Base-by-base conservation (phyloP, 2,113 vertebrate genomes). In the Psittacula cyanocephala region DNA sequence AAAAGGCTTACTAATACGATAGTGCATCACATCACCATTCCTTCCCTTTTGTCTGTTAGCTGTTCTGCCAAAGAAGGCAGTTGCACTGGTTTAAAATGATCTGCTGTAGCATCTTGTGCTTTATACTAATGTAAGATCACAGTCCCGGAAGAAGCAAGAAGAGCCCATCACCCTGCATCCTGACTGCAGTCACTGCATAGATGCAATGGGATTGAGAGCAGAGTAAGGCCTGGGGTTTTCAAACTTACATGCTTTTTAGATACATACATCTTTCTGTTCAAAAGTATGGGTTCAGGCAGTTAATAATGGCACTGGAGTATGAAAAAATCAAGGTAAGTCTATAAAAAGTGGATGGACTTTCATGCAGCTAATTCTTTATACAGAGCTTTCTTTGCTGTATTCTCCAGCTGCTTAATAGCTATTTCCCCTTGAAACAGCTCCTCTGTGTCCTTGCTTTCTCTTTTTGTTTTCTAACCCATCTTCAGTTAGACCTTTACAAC, bases 241-340 rank as follows among this genome's bases (percentile, higher is more conserved):
- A 71, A 78, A 83, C 7, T 18, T 47, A 13, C 0, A 41, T 22
- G 43, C 31, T 65, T 77, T 69, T 74, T n/a, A 89, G 49, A 31
- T 37, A 60, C 18, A 10, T 43, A 93, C 70, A 43, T 71, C 53
- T 63, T 20, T 59, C 28, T 74, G 44, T n/a, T 70, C 80, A 83
- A 69, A 78, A 88, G 78, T 23, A 37, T 0, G 3, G 11, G 28
- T 76, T 84, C 62, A 33, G 74, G n/a, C 19, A 93, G 60, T 68
- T 88, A 93, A 77, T 63, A 86, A 76, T 6, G 6, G 57, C 35
- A 68, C 28, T 90, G 47, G 4, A 93, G 50, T 75, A 46, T 67
- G 50, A 67, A 91, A 94, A 91, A 91, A 89, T n/a, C n/a, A 84
- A 79, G 43, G 16, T 64, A 93, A 71, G 41, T 88, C 63, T 80